Base-by-base conservation (phyloP, 2,113 vertebrate species). In the Geococcyx californianus region DNA sequence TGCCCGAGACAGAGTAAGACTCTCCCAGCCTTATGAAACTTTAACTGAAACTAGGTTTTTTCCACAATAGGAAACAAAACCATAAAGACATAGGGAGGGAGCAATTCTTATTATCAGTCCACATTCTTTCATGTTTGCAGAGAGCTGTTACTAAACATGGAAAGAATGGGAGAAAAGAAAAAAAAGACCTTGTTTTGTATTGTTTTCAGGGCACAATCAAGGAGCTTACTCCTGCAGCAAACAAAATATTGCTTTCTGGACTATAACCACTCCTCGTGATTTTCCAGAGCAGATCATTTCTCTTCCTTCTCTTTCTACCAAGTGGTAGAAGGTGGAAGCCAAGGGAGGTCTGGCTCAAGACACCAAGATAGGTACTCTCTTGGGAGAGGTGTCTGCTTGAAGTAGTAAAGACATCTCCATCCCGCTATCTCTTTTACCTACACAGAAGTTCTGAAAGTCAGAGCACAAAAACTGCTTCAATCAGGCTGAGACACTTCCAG, bases 81-180 rank as follows among this genome's bases (percentile, higher is more conserved):
- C 15, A 10, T 18, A 67, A 64, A 3, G 1, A 56, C 4, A 16
- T 0, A 28, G 6, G 40, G 84, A 62, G 13, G 18, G 24, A 31
- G 59, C 18, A 54, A 17, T 33, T 69, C 12, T 24, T 28, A 42
- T 42, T 42, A 66, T 19, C 7, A 12, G 6, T 7, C 36, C 25
- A 5, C 28, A 21, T 63, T 40, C 16, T 67, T 74, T 84, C 21
- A 26, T 24, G 29, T 45, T 78, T 70, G 28, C 31, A 72, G 58
- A 45, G 14, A 67, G 33, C 25, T 59, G 33, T 52, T 13, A 38
- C 15, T 42, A 42, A 78, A 31, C 25, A 67, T 13, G 11, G 15
- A 62, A 81, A 34, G 17, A 49, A 16, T 1, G 7, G 2, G 11
- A 4, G 14, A 12, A 0, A 34, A 34, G 2, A 10, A 4, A 26